Conservation (phyloP, 2,888 invertebrate species). For the Tiphia femorata region DNA sequence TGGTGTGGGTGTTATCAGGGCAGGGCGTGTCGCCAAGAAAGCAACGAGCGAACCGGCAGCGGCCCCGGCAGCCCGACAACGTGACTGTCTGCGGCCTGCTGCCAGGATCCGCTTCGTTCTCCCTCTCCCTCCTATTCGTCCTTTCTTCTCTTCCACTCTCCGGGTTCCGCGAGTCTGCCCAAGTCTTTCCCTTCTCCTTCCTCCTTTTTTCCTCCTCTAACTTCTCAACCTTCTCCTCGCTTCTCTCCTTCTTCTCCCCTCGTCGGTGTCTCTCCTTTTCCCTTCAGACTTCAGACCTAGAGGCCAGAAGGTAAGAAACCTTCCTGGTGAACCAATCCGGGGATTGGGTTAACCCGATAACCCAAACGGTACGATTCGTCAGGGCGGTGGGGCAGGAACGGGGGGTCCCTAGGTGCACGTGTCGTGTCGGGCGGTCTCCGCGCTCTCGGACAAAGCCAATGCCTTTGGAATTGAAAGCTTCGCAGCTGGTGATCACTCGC, state of each 20-base stretch:
- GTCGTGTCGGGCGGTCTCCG: too few species aligned
- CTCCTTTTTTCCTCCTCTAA: neutral
- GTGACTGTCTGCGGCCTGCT: slow-evolving; percentile 55
- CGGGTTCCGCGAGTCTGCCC: neutral
- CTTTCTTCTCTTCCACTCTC: neutral
- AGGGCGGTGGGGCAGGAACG: too few species aligned
- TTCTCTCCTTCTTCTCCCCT: neutral
- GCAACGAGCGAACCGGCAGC: slow-evolving; percentile 48
- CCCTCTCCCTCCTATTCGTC: slow-evolving; percentile 12
- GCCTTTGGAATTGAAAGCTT: too few species aligned
- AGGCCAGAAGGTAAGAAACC: neutral
- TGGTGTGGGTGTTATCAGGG: slow-evolving; percentile 69
- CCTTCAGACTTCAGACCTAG: neutral
- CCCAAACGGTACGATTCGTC: neutral
- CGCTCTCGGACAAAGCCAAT: too few species aligned
- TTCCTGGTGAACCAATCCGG: slow-evolving; percentile 7
- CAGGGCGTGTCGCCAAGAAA: slow-evolving; percentile 67
- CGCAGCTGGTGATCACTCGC: too few species aligned
- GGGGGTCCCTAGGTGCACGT: too few species aligned
- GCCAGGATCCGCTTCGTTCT: slow-evolving; percentile 41
- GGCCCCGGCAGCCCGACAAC: slow-evolving; percentile 41
- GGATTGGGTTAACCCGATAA: slow-evolving; percentile 18
- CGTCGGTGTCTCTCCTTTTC: neutral
- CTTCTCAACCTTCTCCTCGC: neutral
- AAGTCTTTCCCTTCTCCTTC: neutral